These are phyloP conservation scores for Cnemophilus loriae DNA, from an alignment of 2,113 vertebrate species.

Conservation along the genomic window DNA sequence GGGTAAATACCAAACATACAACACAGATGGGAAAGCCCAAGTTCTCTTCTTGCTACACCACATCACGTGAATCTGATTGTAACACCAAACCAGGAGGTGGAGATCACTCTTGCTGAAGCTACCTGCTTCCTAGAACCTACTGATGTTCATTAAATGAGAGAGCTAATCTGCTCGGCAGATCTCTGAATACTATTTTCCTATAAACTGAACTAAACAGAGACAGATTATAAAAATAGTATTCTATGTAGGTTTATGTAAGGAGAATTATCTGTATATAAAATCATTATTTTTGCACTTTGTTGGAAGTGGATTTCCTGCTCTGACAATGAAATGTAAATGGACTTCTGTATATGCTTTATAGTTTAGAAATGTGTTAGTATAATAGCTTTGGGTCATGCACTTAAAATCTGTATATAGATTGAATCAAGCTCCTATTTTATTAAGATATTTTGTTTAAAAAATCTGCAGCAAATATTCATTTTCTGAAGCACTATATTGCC, in stretches of 20 bases:
- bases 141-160: not conserved
- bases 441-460: not conserved
- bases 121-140: not conserved
- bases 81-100: rapidly evolving
- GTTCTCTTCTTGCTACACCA: not conserved
- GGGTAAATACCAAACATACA: not conserved
- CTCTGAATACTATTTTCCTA: not conserved
- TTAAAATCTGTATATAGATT: not conserved
- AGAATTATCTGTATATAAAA: not conserved
- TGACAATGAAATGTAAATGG: not conserved
- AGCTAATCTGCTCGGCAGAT: not conserved
- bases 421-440: not conserved
- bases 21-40: not conserved
- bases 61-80: not conserved
- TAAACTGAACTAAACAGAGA: not conserved
- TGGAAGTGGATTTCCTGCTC: not conserved
- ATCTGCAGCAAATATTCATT: not conserved
- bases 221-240: not conserved
- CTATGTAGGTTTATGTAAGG: not conserved
- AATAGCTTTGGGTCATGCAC: not conserved
- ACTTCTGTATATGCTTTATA: not conserved
- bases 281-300: not conserved
- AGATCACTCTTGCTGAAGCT: not conserved
- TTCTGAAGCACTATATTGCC: not conserved
- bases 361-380: not conserved